Conservation (phyloP, 1,140 invertebrate genomes). For the Piezodorus guildinii region DNA sequence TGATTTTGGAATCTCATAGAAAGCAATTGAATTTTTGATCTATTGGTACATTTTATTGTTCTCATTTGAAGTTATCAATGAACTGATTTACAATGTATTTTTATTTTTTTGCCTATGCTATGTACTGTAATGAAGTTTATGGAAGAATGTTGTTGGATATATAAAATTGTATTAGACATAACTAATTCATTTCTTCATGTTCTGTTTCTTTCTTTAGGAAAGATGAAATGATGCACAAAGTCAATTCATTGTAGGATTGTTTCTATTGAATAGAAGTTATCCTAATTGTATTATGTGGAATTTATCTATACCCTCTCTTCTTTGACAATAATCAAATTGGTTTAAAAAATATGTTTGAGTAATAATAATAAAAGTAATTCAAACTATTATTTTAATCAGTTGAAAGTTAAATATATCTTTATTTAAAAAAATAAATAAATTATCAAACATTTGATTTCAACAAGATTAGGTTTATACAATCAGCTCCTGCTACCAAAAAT, state of each 20-base stretch:
- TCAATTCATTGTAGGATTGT: slow-evolving; percentile 15
- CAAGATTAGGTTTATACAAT: too few relatives aligned
- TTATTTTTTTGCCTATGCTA: not conserved
- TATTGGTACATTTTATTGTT: not conserved
- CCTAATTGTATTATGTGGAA: not conserved
- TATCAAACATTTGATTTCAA: too few relatives aligned
- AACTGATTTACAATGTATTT: not conserved
- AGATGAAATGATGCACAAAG: slow-evolving; percentile 10
- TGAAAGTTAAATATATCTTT: too few relatives aligned
- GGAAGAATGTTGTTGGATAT: not conserved
- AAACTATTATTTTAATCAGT: too few relatives aligned
- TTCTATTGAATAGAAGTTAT: slow-evolving; percentile 9
- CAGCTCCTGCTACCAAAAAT: too few relatives aligned
- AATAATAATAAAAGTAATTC: too few relatives aligned
- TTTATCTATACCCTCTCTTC: not conserved
- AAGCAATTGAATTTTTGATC: not conserved
- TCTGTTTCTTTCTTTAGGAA: not conserved
- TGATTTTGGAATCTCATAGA: too few relatives aligned
- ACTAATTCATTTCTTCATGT: not conserved
- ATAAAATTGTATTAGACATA: not conserved
- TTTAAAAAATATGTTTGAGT: too few relatives aligned
- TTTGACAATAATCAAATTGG: too few relatives aligned
- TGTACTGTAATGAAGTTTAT: not conserved
- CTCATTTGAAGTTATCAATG: not conserved
- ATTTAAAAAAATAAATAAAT: too few relatives aligned